Evolutionary conservation across 37 sponge, comb jelly and placozoan genomes (phyloP), one percentile per base, ranked within the genome.

Genomic region (Cladorhizidae sp.): DNA sequence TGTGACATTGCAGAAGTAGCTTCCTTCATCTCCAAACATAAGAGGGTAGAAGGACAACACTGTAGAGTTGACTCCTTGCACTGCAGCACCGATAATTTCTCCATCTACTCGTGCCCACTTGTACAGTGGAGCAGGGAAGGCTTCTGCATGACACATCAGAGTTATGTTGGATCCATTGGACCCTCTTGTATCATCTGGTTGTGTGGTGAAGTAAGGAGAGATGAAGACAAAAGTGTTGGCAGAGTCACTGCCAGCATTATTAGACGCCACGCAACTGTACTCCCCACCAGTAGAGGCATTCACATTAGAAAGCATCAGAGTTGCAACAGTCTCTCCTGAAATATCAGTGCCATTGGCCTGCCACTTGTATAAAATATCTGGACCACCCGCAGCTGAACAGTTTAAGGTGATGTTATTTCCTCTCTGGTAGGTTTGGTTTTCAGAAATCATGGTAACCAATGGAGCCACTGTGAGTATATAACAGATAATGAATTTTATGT

Each of bases 1-100:
- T 21, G 62, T 21, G 25, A 61, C 62, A 61, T 61, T 61, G 62
- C 62, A 61, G 25, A 26, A 61, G 25, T 61, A 61, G 26, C 25
- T 6, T 17, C 62, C 62, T 28, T 61, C 72, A 41, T 71, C 72
- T 42, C 72, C 72, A 71, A 71, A 71, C 43, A 71, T 17, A 22
- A 41, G 23, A 26, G 72, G 45, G n/a, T 20, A 5, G 25, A 71
- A 40, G 23, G 3, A n/a, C 21, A 71, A 41, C n/a, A 6, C 25
- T 21, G 17, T 26, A 22, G 72, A 40, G 43, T 40, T 26, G 22
- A 1, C 41, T 42, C 72, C 45, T 45, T 42, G 23, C n/a, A 61
- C 25, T 26, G 20, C 5, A 11, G 11, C 20, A 42, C 43, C 25
- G 43, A 41, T 17, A 15, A 2, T 36, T 71, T 1, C 25, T 52